A percentile compares a stretch with the other conserved stretches of the same genome.
Evolutionary conservation across 1,140 invertebrate genomes (phyloP).

Genomic region (Diorhabda carinulata): DNA sequence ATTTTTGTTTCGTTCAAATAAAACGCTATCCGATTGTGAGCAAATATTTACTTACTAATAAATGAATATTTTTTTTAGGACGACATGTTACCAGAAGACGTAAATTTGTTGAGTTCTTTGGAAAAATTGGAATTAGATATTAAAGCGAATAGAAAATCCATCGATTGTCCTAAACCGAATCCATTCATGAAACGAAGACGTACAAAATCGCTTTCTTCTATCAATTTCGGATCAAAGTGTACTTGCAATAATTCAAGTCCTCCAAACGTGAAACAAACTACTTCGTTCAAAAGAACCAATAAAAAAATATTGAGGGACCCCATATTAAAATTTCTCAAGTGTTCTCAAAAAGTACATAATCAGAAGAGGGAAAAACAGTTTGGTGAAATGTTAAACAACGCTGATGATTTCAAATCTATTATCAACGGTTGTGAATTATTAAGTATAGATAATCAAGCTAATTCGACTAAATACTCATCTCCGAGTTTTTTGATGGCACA

Average conservation of each 20-base stretch:
- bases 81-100: constrained; percentile 43
- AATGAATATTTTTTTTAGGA: constrained; percentile 26
- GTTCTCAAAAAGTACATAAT: constrained; percentile 23
- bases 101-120: constrained; percentile 33
- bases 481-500: constrained; percentile 35
- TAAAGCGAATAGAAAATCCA: constrained; percentile 21
- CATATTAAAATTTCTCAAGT: constrained; percentile 39
- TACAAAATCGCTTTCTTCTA: constrained; percentile 44
- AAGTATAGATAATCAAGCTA: constrained; percentile 34
- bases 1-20: too few species aligned
- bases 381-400: constrained; percentile 32
- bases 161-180: constrained; percentile 27
- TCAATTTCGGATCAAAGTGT: constrained; percentile 37
- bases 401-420: constrained; percentile 42
- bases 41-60: neutral
- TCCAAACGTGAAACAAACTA: constrained; percentile 38
- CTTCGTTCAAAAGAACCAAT: constrained; percentile 40
- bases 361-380: constrained; percentile 38
- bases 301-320: constrained; percentile 43
- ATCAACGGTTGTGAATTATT: constrained; percentile 44
- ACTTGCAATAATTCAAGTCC: constrained; percentile 33
- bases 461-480: constrained; percentile 33
- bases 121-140: constrained; percentile 42
- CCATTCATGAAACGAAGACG: constrained; percentile 40
- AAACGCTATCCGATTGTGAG: too few species aligned